Evolutionary conservation across 30 jellyfish, hydroid and myxozoan genomes (phyloP), one percentile per base, ranked within the genome.

Genomic region (Euphysa ruthae): DNA sequence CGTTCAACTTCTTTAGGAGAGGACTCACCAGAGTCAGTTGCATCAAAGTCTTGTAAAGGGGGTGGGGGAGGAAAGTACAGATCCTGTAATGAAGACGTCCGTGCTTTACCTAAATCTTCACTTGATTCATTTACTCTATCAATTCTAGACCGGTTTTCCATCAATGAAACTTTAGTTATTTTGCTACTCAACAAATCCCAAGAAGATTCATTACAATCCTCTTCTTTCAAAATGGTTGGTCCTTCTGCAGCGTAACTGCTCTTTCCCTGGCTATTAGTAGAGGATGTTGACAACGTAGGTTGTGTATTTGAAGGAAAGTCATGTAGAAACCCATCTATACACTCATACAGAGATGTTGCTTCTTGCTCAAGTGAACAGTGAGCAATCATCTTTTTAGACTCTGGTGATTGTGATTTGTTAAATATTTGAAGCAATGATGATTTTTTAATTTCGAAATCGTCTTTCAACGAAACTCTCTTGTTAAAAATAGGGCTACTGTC

Each of bases 171-270:
- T 63, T 19, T 35, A 0, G 35, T 30, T 32, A 33, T 44, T 19
- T 0, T 24, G 0, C 10, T 24, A 30, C 16, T 12, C 14, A 8
- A 3, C 16, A 63, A 21, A 22, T 63, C 38, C 6, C 28, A 8
- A 46, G 2, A 46, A 2, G 3, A n/a, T n/a, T n/a, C n/a, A n/a
- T n/a, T n/a, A n/a, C n/a, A n/a, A n/a, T n/a, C n/a, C n/a, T n/a
- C n/a, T n/a, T n/a, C n/a, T 49, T 23, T 46, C 43, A 68, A 23
- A 43, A 73, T 55, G 3, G 74, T 68, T 0, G 80, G 80, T 19
- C 80, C 80, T 43, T 68, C 80, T 0, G 77, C 78, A 10, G 80
- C 80, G 69, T 68, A 68, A 24, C 80, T 44, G 28, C 74, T 49
- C 32, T 24, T 43, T 6, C 74, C 58, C 3, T 29, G 35, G 1